Evolutionary conservation across 2,888 invertebrate genomes (phyloP), one percentile per base, ranked within the genome.

Genomic region (Ophion obscuratus): DNA sequence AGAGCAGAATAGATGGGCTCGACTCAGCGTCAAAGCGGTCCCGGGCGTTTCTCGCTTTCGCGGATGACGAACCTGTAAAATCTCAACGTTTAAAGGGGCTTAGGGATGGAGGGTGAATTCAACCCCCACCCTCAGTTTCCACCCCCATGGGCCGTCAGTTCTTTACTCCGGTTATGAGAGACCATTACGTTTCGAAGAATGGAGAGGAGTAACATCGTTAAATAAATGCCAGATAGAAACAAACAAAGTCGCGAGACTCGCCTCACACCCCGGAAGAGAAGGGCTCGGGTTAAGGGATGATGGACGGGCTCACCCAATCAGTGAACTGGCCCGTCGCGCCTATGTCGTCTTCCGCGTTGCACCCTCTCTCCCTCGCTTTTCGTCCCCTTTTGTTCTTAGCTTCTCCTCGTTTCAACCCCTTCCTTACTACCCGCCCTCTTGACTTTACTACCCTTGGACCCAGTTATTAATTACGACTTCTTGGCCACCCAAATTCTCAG

Each of bases 201-300:
- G 79, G 47, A 47, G 73, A 81, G 75, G 59, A 76, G 79, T 86
- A 87, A 88, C 88, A 86, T 89, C 88, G 86, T 88, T 88, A 88
- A 89, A 88, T 89, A 88, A 88, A 89, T 89, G 75, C 82, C 81
- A 81, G 85, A 87, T 85, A 87, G 74, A 87, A 86, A 86, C 84
- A 87, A 87, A 87, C 81, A 85, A 81, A 84, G 68, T 74, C 61
- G 64, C 40, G 71, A 68, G 62, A 73, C 31, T 74, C 47, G 74
- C 20, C 61, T 66, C 74, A 79, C 75, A 75, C 74, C 53, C 68
- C 36, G 44, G 20, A 67, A 14, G 17, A 14, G 57, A 70, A 36
- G 64, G 24, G 20, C 31, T 67, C n/a, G 66, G 57, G 66, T 27
- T 44, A 59, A 62, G 73, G 66, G 73, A 74, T 74, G 66, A 74